These are phyloP conservation scores for Thyatira batis DNA, from an alignment of 2,888 invertebrate genomes.

Conservation along the genomic window DNA sequence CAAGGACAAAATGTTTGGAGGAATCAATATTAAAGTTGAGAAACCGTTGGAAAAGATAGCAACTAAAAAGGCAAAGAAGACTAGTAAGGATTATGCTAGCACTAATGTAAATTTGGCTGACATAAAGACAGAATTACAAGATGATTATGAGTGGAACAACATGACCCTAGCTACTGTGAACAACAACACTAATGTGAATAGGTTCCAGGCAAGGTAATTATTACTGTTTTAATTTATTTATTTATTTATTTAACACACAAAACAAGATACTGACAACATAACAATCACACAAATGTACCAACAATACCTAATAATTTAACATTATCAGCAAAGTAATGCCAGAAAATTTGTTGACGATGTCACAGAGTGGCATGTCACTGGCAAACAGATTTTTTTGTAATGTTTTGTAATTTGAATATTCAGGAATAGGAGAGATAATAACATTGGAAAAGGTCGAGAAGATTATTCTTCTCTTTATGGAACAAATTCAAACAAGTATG, in stretches of 20 bases:
- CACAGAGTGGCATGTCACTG: neutral
- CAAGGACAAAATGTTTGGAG: conserved; percentile 73
- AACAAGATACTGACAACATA: too few relatives aligned
- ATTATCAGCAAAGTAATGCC: too few relatives aligned
- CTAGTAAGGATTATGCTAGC: conserved; percentile 41
- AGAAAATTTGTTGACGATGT: too few relatives aligned
- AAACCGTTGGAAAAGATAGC: conserved; percentile 40
- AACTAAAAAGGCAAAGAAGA: conserved; percentile 59
- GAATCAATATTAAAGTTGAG: conserved; percentile 71
- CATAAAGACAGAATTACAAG: conserved; percentile 77
- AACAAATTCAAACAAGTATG: conserved; percentile 77
- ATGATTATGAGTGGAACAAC: conserved; percentile 75
- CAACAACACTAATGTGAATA: conserved; percentile 63
- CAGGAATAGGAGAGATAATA: conserved; percentile 79
- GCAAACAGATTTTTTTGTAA: conserved; percentile 13
- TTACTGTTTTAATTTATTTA: conserved; percentile 6
- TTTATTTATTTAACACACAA: neutral
- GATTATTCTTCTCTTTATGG: conserved; percentile 69
- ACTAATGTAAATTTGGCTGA: conserved; percentile 58
- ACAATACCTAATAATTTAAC: too few relatives aligned
- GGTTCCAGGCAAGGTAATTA: conserved; percentile 74
- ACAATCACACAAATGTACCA: too few relatives aligned
- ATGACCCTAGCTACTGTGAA: conserved; percentile 75
- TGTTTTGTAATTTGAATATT: conserved; percentile 52
- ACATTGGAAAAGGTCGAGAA: conserved; percentile 70